These are phyloP conservation scores for Aromia moschata DNA, from an alignment of 2,888 invertebrate species.

Conservation along the genomic window DNA sequence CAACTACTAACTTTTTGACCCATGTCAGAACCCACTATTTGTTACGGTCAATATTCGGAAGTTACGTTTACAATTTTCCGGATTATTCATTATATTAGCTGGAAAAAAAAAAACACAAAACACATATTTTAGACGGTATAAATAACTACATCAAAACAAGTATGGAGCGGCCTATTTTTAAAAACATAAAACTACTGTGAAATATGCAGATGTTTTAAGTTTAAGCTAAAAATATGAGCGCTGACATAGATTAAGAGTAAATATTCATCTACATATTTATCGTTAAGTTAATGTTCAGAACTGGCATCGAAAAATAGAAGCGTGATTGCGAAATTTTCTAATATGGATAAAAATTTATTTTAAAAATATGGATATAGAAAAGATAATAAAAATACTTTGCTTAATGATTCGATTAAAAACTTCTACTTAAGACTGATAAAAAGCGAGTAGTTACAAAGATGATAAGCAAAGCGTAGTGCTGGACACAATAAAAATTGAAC, in stretches of 20 bases:
- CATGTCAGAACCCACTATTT: constrained; percentile 47
- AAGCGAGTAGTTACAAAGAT: no score
- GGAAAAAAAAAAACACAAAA: background rate
- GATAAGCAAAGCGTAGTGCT: no score
- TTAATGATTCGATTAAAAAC: background rate
- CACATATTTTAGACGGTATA: constrained; percentile 6
- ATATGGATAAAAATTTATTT: no score
- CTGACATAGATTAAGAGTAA: background rate
- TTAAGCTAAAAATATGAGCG: constrained; percentile 5
- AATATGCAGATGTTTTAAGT: constrained; percentile 10
- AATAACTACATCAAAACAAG: constrained; percentile 16
- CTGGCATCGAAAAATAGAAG: no score
- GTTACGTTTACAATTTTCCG: constrained; percentile 2
- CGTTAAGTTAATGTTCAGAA: no score
- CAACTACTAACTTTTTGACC: constrained; percentile 63
- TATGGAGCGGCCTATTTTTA: constrained; percentile 35
- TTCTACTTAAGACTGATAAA: no score
- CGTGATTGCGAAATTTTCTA: no score
- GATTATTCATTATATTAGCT: constrained; percentile 11
- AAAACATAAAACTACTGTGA: constrained; percentile 26
- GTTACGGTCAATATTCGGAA: background rate
- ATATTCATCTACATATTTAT: background rate
- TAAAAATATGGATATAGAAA: no score
- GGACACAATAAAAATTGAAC: constrained; percentile 7
- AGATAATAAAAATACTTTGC: background rate